phyloP scores from a whole-genome alignment of 2,888 invertebrate species.

The Cheilosia vernalis region DNA sequence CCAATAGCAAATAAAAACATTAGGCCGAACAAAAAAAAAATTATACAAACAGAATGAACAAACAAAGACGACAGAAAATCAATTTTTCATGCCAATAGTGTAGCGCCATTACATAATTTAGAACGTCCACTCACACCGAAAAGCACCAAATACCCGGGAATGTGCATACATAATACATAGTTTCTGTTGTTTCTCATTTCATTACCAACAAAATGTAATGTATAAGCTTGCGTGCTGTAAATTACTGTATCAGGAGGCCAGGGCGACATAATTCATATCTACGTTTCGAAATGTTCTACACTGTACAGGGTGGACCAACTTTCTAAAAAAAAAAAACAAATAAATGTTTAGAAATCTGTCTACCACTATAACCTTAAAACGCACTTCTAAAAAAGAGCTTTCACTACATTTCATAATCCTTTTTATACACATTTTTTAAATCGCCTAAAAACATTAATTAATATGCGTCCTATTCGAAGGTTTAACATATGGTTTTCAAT shows the following conservation, averaged over 20 bases:
- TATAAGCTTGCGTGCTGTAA: background rate
- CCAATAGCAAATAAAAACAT: conserved; percentile 8
- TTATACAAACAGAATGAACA: background rate
- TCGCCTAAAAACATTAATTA: too few species aligned
- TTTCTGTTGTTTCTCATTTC: too few species aligned
- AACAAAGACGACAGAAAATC: conserved; percentile 17
- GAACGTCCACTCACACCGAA: background rate
- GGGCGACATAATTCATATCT: conserved; percentile 13
- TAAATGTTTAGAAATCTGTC: too few species aligned
- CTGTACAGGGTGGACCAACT: background rate
- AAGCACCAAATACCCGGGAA: background rate
- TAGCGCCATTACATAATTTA: background rate
- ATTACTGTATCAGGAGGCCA: background rate
- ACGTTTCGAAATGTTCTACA: background rate
- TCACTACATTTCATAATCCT: too few species aligned
- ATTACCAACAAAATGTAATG: too few species aligned
- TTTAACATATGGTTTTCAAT: too few species aligned
- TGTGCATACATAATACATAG: too few species aligned
- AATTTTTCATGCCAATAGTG: conserved; percentile 2
- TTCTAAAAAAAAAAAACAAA: too few species aligned
- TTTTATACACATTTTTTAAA: too few species aligned
- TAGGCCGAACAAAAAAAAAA: background rate
- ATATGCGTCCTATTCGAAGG: too few species aligned
- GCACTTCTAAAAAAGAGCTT: too few species aligned
- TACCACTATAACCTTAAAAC: too few species aligned